Evolutionary conservation across 2,888 invertebrate genomes (phyloP).

Genomic region (Drosophila mayaguana): DNA sequence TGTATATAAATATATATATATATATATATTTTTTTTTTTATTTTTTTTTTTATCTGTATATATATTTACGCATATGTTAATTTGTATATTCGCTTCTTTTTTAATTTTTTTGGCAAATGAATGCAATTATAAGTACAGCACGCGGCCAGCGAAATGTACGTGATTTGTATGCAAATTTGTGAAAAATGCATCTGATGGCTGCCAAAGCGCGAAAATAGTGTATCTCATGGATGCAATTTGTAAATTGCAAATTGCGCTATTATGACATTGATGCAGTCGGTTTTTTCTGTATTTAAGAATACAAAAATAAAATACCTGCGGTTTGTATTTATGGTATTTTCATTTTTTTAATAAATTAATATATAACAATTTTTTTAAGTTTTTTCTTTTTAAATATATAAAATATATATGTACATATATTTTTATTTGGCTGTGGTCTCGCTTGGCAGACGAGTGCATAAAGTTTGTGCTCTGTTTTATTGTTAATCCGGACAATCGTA

Average conservation of each 20-base stretch:
- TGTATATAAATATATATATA: neutral
- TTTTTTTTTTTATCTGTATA: neutral
- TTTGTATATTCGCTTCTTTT: slow-evolving; percentile 18
- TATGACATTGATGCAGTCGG: slow-evolving; percentile 47
- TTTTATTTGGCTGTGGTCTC: slow-evolving; percentile 28
- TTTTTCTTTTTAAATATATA: too few relatives aligned
- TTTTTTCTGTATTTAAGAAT: slow-evolving; percentile 47
- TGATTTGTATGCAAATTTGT: slow-evolving; percentile 57
- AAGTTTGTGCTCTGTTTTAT: slow-evolving; percentile 42
- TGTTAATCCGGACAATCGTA: slow-evolving; percentile 67
- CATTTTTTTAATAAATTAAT: slow-evolving; percentile 16
- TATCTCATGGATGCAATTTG: slow-evolving; percentile 64
- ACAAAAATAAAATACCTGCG: slow-evolving; percentile 70
- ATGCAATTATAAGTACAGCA: slow-evolving; percentile 43
- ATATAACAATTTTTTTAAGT: neutral
- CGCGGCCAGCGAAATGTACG: slow-evolving; percentile 39
- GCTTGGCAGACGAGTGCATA: slow-evolving; percentile 64
- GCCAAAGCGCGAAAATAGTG: slow-evolving; percentile 52
- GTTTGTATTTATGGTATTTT: slow-evolving; percentile 41
- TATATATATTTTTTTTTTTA: neutral
- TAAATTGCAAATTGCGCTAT: slow-evolving; percentile 18
- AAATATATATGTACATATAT: neutral
- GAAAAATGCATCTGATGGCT: slow-evolving; percentile 58
- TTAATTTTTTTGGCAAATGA: slow-evolving; percentile 51
- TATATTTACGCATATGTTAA: neutral